Evolutionary conservation across 2,113 vertebrate species (phyloP).

Genomic region (Benitochromis conjunctus): DNA sequence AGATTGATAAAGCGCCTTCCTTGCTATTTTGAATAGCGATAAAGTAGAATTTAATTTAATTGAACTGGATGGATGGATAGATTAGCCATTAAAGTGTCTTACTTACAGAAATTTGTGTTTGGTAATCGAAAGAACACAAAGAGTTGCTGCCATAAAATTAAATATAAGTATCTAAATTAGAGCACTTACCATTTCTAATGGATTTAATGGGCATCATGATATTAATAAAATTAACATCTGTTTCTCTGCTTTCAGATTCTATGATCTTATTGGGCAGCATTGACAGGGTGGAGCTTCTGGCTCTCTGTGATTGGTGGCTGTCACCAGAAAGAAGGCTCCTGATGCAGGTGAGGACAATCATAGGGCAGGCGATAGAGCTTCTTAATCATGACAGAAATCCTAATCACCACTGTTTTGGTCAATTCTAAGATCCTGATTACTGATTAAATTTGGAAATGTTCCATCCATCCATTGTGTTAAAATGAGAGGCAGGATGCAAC

Average conservation of each 20-base stretch:
- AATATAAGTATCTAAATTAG: not conserved
- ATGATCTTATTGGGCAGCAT: constrained; percentile 92
- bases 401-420: not conserved
- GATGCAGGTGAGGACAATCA: constrained; percentile 45
- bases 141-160: not conserved
- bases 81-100: not conserved
- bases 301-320: constrained; percentile 83
- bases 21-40: not conserved
- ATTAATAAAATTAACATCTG: not conserved
- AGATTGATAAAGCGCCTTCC: not conserved
- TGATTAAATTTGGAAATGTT: not conserved
- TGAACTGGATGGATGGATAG: not conserved
- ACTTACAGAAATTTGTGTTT: not conserved
- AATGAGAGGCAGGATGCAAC: too few species aligned
- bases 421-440: not conserved
- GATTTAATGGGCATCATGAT: not conserved
- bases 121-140: not conserved
- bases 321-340: constrained; percentile 80
- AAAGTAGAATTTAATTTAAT: accelerated
- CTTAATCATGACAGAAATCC: not conserved
- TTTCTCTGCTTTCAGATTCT: constrained; percentile 64
- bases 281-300: constrained; percentile 83
- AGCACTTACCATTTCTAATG: not conserved
- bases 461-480: too few species aligned
- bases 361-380: not conserved